phyloP scores from a whole-genome alignment of 2,888 invertebrate genomes.

The Adelphocoris suturalis region DNA sequence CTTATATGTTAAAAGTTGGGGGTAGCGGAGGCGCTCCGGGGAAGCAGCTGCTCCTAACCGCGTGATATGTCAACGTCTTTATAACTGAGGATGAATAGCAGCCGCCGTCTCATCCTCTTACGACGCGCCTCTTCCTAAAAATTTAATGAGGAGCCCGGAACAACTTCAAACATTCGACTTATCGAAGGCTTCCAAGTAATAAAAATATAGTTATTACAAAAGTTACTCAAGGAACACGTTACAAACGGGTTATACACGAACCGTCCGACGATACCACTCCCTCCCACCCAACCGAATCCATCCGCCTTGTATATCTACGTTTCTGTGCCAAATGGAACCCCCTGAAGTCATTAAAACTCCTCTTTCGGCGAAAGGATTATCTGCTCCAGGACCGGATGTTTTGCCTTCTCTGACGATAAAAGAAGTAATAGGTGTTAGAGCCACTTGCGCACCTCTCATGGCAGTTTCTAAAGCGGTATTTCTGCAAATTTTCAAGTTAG shows the following conservation, averaged over 20 bases:
- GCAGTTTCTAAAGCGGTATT: no score
- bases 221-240: no score
- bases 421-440: no score
- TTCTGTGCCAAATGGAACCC: no score
- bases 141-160: slow-evolving; percentile 7
- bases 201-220: no score
- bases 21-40: slow-evolving; percentile 4
- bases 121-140: slow-evolving; percentile 21
- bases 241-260: background rate
- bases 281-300: background rate
- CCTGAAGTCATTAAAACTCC: no score
- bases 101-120: slow-evolving; percentile 34
- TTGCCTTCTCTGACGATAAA: no score
- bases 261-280: background rate
- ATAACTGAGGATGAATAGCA: slow-evolving; percentile 56
- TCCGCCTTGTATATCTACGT: no score
- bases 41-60: slow-evolving; percentile 59
- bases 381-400: no score
- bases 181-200: slow-evolving; percentile 3
- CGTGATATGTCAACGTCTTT: slow-evolving; percentile 62
- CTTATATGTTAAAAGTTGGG: slow-evolving; percentile 36
- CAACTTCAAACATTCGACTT: slow-evolving; percentile 8
- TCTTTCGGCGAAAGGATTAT: no score
- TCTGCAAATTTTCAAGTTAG: no score
- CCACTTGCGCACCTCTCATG: no score